Base-by-base conservation (phyloP, 1,140 invertebrate species). In the Sipha flava region DNA sequence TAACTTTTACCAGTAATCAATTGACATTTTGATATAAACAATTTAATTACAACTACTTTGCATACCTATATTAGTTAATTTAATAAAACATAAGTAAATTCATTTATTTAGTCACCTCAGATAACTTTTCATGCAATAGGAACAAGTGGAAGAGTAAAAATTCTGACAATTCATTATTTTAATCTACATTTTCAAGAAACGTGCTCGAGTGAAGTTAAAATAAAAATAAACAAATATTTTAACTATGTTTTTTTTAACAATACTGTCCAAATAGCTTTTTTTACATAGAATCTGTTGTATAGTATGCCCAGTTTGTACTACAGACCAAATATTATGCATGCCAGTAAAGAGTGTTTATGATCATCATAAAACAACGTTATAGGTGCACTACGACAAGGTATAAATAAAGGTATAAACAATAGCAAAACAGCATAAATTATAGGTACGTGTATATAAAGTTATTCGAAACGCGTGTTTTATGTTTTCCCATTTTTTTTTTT, bases 321-420 rank as follows among this genome's bases (percentile, higher is more conserved):
- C 62, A 31, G 34, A 40, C 62, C 12, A 66, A 64, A 66, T 66
- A 66, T 66, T 66, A 40, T 40, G n/a, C 23, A 40, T 40, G n/a
- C 64, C 45, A 34, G 72, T 37, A 52, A 75, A 73, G 47, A 34
- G 47, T 73, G n/a, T 75, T 75, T 75, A 75, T 16, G 49, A 57
- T 57, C 31, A 37, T 54, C 49, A 21, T 75, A 75, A 77, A 43
- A 59, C 29, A 57, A 43, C 37, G 52, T 12, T 10, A n/a, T n/a
- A 57, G 52, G 59, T 57, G 52, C 31, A 59, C 18, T 43, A 29
- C 2, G 70, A 18, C n/a, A 73, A 73, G 47, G 70, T 75, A 14
- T 54, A 37, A 12, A 49, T 29, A 54, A 54, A 75, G 49, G 49
- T 57, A 57, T 57, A 26, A 54, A 75, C 72, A 75, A 75, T 75